These are phyloP conservation scores for Leucophora obtusa DNA, from an alignment of 2,888 invertebrate genomes.

Conservation along the genomic window DNA sequence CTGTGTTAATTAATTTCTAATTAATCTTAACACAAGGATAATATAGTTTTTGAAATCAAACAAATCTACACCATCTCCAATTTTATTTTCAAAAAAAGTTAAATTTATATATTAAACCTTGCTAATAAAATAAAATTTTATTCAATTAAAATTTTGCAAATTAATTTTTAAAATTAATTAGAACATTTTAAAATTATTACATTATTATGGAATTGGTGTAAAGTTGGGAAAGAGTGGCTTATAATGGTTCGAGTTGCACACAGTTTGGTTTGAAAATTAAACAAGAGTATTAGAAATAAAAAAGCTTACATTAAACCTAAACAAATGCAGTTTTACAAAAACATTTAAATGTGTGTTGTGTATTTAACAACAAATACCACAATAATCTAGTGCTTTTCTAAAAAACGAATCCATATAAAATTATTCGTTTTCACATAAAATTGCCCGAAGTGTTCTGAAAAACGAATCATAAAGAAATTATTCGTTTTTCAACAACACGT, in stretches of 20 bases:
- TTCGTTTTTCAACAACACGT: too few species aligned
- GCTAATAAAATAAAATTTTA: background rate
- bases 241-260: background rate
- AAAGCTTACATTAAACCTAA: slow-evolving; percentile 60
- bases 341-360: background rate
- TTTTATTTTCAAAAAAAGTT: background rate
- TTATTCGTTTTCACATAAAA: too few species aligned
- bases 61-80: background rate
- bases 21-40: too few species aligned
- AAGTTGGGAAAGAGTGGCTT: too few species aligned
- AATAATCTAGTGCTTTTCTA: too few species aligned
- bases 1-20: background rate
- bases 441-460: too few species aligned
- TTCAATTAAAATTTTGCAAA: background rate
- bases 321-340: slow-evolving; percentile 57
- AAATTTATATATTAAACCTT: background rate
- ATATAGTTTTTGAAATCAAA: background rate
- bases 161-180: background rate
- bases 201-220: background rate
- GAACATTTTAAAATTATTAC: background rate
- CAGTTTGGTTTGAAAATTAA: background rate
- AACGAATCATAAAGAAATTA: too few species aligned
- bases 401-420: too few species aligned
- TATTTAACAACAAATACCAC: background rate
- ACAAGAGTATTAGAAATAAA: slow-evolving; percentile 35